These are phyloP conservation scores for Hippopotamyrus pictus DNA, from an alignment of 2,797 vertebrate genomes.

Conservation along the genomic window DNA sequence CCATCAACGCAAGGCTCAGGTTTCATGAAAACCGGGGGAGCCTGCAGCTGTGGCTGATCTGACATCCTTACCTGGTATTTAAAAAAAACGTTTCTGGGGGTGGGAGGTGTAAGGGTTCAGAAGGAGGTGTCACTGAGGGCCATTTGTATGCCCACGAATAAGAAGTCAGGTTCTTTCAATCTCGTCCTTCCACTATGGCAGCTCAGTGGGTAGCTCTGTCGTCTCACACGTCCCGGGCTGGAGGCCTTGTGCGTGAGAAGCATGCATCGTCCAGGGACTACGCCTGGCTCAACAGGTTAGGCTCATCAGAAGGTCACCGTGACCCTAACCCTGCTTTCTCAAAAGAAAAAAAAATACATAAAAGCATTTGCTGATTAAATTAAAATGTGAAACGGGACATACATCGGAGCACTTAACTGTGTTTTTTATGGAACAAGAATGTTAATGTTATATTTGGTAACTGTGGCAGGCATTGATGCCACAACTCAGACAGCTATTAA, in stretches of 20 bases:
- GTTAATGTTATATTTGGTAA: background rate
- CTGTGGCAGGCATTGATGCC: background rate
- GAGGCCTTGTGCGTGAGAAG: background rate
- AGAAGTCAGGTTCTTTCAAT: background rate
- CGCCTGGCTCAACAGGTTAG: background rate
- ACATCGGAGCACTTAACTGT: background rate
- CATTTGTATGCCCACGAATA: background rate
- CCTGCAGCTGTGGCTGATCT: conserved; percentile 26
- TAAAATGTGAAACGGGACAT: background rate
- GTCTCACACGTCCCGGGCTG: background rate
- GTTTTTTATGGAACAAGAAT: background rate
- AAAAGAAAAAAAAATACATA: background rate
- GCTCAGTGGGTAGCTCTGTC: background rate
- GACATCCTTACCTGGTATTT: conserved; percentile 28
- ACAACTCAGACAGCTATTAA: background rate
- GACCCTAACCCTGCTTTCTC: background rate
- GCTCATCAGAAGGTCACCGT: background rate
- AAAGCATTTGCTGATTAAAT: background rate
- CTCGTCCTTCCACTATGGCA: background rate
- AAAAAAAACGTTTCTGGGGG: background rate
- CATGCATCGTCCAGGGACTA: background rate
- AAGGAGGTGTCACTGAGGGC: background rate
- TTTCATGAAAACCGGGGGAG: conserved; percentile 34
- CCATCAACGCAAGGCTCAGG: conserved; percentile 36
- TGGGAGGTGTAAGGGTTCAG: background rate